Evolutionary conservation across 2,113 vertebrate species (phyloP).

Genomic region (Penelope pileata): DNA sequence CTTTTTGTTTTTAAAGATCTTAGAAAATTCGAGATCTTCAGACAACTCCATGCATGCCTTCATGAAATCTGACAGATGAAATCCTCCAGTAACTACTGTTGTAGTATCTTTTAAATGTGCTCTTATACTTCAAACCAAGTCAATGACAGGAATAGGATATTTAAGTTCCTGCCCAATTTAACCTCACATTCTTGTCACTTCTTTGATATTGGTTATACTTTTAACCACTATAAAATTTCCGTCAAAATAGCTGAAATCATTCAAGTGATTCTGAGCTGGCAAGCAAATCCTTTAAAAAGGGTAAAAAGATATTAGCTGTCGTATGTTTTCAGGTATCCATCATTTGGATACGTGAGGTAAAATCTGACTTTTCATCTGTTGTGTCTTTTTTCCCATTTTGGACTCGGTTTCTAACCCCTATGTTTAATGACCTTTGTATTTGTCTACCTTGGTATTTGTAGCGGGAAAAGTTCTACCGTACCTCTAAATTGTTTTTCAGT

Average conservation of each 20-base stretch:
- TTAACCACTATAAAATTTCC: background rate
- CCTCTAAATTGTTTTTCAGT: background rate
- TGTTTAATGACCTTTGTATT: background rate
- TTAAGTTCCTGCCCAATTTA: constrained; percentile 8
- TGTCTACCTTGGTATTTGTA: background rate
- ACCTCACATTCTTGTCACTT: background rate
- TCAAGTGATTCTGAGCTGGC: background rate
- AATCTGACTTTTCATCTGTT: background rate
- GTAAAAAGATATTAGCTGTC: background rate
- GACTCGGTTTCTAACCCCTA: background rate
- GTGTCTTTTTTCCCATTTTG: background rate
- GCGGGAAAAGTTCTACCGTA: background rate
- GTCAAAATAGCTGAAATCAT: constrained; percentile 11
- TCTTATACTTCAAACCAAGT: constrained; percentile 9
- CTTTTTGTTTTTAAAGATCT: background rate
- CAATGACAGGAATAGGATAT: constrained; percentile 1
- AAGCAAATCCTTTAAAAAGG: background rate
- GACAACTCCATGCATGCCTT: background rate
- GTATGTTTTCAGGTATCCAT: background rate
- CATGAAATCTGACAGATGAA: background rate
- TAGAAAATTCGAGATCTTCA: background rate
- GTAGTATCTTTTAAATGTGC: background rate
- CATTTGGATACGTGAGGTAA: background rate
- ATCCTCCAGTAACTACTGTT: background rate
- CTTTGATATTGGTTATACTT: constrained; percentile 1